Evolutionary conservation across 64 coral and sea anemone species (phyloP), one percentile per base, ranked within the genome.

Genomic region (Stichodactyla helianthus): DNA sequence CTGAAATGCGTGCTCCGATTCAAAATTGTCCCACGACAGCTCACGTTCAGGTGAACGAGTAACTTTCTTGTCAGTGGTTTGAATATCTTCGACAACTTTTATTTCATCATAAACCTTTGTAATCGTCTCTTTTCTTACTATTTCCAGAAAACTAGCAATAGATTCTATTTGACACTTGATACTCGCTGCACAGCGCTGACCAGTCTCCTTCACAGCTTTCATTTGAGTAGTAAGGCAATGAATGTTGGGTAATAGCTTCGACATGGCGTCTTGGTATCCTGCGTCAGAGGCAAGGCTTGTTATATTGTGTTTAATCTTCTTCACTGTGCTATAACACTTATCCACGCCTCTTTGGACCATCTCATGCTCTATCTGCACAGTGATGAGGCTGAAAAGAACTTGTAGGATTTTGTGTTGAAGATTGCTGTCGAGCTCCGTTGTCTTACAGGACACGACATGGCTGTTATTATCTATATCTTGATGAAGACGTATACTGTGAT

Each of bases 1-100:
- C 52, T 71, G 62, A 23, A 83, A 92, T 18, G 90, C 85, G 1
- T 54, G 9, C 7, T 92, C 85, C 44, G 84, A 68, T 5, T 92
- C 90, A 44, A 87, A 92, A 23, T 92, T 10, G 56, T 92, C 90
- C 90, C 90, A 92, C 4, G 90, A 82, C 52, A 92, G 65, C 44
- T 92, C 90, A 27, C 68, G 26, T 74, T 13, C 26, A 74, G 68
- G 68, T 31, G 68, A 35, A 11, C 68, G 68, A 14, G 22, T 31
- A 31, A 10, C 68, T 14, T 74, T 74, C 68, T 31, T n/a, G 6
- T 74, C 55, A 58, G 8, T 58, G 55, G 14, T 15, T 58, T 58
- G 55, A 58, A 9, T 5, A 15, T 58, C 55, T 58, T 58, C 55
- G 55, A 2, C 2, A 58, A 11, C 55, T 9, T 58, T 58, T 5